A percentile compares a stretch with the other conserved stretches of the same genome.
Evolutionary conservation across 92 coral and sea anemone species (phyloP).

Genomic region (Anthopleura xanthogrammica): DNA sequence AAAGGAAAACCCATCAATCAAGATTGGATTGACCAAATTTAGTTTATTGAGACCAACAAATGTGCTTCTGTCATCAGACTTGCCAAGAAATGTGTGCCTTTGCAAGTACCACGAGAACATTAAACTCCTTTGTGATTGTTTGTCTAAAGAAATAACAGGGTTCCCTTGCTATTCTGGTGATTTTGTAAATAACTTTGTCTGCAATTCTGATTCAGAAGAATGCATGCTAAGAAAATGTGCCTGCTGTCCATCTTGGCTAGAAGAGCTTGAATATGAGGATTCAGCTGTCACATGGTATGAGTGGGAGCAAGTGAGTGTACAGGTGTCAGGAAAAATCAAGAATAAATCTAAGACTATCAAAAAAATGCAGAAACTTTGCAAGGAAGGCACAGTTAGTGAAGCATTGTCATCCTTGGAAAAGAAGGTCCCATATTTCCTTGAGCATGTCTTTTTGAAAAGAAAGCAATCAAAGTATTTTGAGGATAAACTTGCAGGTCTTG

Average conservation of each 20-base stretch:
- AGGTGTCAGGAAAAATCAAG: slow-evolving; percentile 15
- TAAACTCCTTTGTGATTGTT: slow-evolving; percentile 51
- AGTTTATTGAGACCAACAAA: slow-evolving; percentile 50
- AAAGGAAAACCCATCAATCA: slow-evolving; percentile 35
- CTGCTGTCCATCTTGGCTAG: slow-evolving; percentile 51
- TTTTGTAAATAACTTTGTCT: slow-evolving; percentile 42
- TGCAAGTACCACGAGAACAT: slow-evolving; percentile 59
- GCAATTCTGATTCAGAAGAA: slow-evolving; percentile 32
- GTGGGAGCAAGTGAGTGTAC: slow-evolving; percentile 26
- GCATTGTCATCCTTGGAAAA: slow-evolving; percentile 11
- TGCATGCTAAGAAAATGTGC: slow-evolving; percentile 57
- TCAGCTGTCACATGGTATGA: slow-evolving; percentile 39
- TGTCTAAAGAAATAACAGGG: slow-evolving; percentile 38
- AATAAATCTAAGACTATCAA: slow-evolving; percentile 24
- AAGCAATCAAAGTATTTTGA: slow-evolving; percentile 47
- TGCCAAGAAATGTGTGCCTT: slow-evolving; percentile 49
- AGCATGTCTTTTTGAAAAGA: slow-evolving; percentile 43
- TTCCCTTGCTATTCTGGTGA: slow-evolving; percentile 42
- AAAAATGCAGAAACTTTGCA: slow-evolving; percentile 31
- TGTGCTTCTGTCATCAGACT: slow-evolving; percentile 44
- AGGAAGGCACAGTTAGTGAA: slow-evolving; percentile 39
- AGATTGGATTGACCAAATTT: slow-evolving; percentile 50
- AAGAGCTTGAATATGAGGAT: slow-evolving; percentile 27
- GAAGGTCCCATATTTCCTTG: slow-evolving; percentile 23
- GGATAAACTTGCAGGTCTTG: slow-evolving; percentile 28